phyloP scores from a whole-genome alignment of 2,113 vertebrate genomes.

The Quiscalus mexicanus region DNA sequence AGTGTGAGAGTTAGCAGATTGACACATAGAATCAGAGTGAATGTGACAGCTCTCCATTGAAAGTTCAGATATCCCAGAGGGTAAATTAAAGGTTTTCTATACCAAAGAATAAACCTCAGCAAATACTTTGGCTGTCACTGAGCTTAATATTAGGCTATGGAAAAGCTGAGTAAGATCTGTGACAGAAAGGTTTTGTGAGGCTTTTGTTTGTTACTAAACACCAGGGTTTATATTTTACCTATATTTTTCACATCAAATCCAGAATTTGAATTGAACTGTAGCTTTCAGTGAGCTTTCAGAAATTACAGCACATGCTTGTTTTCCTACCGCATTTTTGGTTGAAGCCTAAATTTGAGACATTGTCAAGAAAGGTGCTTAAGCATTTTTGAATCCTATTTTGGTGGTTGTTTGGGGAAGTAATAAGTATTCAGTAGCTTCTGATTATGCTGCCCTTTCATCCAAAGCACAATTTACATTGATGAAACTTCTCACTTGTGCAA shows the following conservation, averaged over 20 bases:
- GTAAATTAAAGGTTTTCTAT: not conserved
- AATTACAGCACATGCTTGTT: not conserved
- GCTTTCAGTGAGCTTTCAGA: not conserved
- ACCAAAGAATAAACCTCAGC: not conserved
- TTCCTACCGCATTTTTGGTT: not conserved
- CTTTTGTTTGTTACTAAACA: not conserved
- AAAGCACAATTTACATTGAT: not conserved
- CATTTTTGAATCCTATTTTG: not conserved
- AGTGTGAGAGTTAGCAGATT: not conserved
- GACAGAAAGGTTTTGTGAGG: not conserved
- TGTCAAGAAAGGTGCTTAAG: not conserved
- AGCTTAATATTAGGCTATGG: not conserved
- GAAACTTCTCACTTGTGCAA: not conserved
- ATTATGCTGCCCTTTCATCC: not conserved
- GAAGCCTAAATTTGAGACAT: not conserved
- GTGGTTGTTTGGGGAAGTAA: not conserved
- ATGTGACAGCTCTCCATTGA: not conserved
- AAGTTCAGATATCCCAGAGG: not conserved
- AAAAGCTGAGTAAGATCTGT: not conserved
- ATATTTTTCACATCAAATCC: not conserved
- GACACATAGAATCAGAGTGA: not conserved
- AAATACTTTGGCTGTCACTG: not conserved
- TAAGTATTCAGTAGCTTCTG: not conserved
- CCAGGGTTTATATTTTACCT: not conserved
- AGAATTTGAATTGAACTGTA: not conserved